Evolutionary conservation across 2,888 invertebrate genomes (phyloP).

Genomic region (Troglohyphantes excavatus): DNA sequence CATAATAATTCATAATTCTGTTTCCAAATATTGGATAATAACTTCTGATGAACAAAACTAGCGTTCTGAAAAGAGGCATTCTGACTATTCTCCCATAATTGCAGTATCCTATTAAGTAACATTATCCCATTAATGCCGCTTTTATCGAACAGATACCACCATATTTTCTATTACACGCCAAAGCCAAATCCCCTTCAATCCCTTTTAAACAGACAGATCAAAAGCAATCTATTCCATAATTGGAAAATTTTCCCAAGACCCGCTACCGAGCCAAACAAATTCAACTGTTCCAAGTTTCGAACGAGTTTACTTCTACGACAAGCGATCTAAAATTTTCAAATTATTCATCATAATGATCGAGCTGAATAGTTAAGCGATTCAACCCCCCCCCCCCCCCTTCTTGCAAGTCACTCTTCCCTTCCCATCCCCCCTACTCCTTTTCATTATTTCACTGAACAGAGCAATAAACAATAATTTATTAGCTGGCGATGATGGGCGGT

Average conservation of each 20-base stretch:
- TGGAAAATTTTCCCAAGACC: constrained; percentile 20
- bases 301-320: constrained; percentile 9
- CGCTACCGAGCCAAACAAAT: background rate
- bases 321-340: constrained; percentile 9
- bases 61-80: no score
- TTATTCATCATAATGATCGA: constrained; percentile 43
- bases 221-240: constrained; percentile 24
- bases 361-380: constrained; percentile 13
- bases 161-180: background rate
- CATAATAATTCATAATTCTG: no score
- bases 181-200: background rate
- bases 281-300: background rate
- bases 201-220: background rate
- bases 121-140: no score
- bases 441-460: constrained; percentile 5
- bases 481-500: background rate
- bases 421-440: background rate
- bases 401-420: background rate
- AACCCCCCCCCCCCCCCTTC: background rate
- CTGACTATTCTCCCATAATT: no score
- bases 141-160: no score
- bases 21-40: no score
- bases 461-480: constrained; percentile 58
- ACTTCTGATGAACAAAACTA: no score
- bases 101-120: no score